phyloP scores from a whole-genome alignment of 1,140 invertebrate genomes.

The Sycobia sp. region DNA sequence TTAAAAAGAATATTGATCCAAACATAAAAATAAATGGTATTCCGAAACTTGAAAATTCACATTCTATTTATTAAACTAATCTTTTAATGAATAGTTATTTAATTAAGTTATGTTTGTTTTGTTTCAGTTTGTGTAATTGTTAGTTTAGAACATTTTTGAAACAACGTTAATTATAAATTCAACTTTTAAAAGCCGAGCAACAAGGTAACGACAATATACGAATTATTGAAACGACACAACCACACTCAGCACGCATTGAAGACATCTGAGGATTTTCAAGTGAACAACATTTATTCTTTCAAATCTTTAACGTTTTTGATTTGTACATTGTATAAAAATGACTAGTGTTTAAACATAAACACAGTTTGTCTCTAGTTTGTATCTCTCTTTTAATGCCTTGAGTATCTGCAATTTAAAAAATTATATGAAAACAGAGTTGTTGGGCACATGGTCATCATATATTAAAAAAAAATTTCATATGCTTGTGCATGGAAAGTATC shows the following conservation, averaged over 20 bases:
- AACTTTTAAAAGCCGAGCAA: conserved; percentile 65
- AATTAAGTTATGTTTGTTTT: background rate
- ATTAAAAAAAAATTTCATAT: conserved; percentile 40
- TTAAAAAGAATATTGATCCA: no score
- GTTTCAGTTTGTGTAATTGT: conserved; percentile 81
- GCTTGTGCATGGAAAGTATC: conserved; percentile 47
- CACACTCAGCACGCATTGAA: conserved; percentile 87
- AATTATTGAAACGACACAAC: conserved; percentile 69
- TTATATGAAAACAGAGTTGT: conserved; percentile 45
- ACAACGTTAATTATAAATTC: conserved; percentile 62
- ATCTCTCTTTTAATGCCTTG: conserved; percentile 40
- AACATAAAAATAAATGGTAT: no score
- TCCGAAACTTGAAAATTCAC: no score
- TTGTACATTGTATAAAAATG: conserved; percentile 55
- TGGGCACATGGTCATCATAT: conserved; percentile 19
- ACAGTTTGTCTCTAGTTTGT: conserved; percentile 30
- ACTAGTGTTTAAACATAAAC: conserved; percentile 53
- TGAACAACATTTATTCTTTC: conserved; percentile 58
- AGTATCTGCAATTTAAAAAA: conserved; percentile 49
- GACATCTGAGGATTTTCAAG: conserved; percentile 85
- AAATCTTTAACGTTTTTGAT: conserved; percentile 56
- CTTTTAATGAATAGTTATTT: no score
- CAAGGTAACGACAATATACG: conserved; percentile 54
- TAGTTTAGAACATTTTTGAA: conserved; percentile 71
- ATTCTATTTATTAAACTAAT: no score